Evolutionary conservation across 35 echinoderm and acorn worm genomes (phyloP).

Genomic region (Apostichopus californicus): DNA sequence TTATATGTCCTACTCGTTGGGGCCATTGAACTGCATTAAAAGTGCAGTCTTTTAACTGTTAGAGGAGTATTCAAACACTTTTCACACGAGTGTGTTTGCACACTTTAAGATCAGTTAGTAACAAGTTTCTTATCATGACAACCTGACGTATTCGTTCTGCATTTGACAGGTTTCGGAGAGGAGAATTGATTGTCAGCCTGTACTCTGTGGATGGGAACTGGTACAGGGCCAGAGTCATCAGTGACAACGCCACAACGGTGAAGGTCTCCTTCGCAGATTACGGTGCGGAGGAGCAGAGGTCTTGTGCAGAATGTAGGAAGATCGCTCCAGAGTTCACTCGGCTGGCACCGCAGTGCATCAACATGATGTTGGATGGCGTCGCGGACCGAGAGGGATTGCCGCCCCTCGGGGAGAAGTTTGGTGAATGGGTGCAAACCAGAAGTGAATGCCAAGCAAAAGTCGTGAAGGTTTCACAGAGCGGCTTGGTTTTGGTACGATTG

Average conservation of each 20-base stretch:
- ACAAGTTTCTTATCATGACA: no score
- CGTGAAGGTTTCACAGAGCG: not conserved
- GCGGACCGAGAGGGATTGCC: not conserved
- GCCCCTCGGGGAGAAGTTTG: not conserved
- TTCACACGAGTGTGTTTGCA: no score
- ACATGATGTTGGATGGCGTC: not conserved
- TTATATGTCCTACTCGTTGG: no score
- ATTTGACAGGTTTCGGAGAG: not conserved
- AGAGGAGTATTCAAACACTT: no score
- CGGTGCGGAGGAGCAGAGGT: slow-evolving; percentile 9
- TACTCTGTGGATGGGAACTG: not conserved
- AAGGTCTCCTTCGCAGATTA: slow-evolving; percentile 19
- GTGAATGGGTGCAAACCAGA: not conserved
- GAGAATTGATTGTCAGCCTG: not conserved
- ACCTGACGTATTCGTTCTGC: not conserved
- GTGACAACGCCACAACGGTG: not conserved
- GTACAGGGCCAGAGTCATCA: slow-evolving; percentile 9
- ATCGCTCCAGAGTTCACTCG: not conserved
- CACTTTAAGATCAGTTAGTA: no score
- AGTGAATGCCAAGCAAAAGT: not conserved
- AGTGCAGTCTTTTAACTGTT: no score
- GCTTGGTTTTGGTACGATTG: not conserved
- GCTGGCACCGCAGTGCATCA: slow-evolving; percentile 5
- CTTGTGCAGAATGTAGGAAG: not conserved
- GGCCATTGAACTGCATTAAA: no score